These are phyloP conservation scores for Hetaerina titia DNA, from an alignment of 2,888 invertebrate genomes.

Conservation along the genomic window DNA sequence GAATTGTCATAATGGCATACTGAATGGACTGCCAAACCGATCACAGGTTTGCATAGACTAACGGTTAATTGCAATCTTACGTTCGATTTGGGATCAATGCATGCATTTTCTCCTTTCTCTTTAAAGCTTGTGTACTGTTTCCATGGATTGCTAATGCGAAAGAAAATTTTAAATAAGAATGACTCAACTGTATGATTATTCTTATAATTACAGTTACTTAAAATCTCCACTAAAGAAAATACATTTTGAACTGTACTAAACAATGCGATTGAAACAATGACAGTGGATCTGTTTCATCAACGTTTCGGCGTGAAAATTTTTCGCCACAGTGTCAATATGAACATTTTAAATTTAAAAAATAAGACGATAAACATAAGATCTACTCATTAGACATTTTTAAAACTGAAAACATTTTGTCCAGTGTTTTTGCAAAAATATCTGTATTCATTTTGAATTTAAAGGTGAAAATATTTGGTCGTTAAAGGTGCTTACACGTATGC, in stretches of 20 bases:
- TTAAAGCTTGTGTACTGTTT: not conserved
- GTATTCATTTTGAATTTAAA: conserved; percentile 4
- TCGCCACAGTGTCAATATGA: not conserved
- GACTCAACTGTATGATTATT: not conserved
- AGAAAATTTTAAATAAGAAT: not conserved
- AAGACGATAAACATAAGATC: not conserved
- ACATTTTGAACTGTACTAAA: not conserved
- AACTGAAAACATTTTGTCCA: not conserved
- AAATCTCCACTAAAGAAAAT: not conserved
- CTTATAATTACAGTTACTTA: not conserved
- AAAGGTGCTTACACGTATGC: not conserved
- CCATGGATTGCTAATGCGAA: not conserved
- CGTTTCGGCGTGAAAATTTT: not conserved
- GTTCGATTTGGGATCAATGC: too few species aligned
- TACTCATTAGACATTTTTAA: not conserved
- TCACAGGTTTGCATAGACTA: too few species aligned
- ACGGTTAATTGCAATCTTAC: too few species aligned
- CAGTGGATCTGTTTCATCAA: not conserved
- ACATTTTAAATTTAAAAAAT: not conserved
- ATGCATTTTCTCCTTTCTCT: too few species aligned
- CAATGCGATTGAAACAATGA: not conserved
- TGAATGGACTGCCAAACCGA: too few species aligned
- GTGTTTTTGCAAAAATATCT: not conserved
- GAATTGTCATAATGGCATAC: too few species aligned
- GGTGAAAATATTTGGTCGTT: not conserved